A percentile compares a stretch with the other conserved stretches of the same genome.
These are phyloP conservation scores for Pseudochromis fuscus DNA, from an alignment of 2,797 vertebrate species.

Conservation along the genomic window DNA sequence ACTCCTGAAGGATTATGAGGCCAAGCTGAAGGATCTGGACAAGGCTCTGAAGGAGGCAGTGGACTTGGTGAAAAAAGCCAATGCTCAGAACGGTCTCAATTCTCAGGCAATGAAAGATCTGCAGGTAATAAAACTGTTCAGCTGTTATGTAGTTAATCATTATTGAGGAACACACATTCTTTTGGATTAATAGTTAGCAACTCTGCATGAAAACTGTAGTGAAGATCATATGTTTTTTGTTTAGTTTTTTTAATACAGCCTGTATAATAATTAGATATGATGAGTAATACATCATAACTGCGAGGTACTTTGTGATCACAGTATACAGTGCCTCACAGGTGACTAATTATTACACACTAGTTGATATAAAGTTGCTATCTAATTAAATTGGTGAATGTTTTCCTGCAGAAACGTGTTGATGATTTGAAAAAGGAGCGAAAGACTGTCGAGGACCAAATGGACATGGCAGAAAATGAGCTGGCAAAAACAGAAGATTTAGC, in stretches of 20 bases:
- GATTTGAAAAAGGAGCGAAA: slow-evolving; percentile 84
- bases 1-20: slow-evolving; percentile 86
- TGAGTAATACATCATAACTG: no score
- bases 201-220: background rate
- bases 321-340: background rate
- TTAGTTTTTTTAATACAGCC: no score
- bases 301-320: background rate
- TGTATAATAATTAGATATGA: no score
- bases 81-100: slow-evolving; percentile 88
- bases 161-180: background rate
- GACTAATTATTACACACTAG: background rate
- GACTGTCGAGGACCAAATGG: slow-evolving; percentile 81
- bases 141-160: background rate
- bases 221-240: background rate
- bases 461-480: slow-evolving; percentile 84
- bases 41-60: slow-evolving; percentile 85
- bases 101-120: slow-evolving; percentile 82
- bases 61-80: slow-evolving; percentile 85
- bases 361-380: background rate
- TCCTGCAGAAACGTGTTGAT: slow-evolving; percentile 84
- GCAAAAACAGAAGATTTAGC: slow-evolving; percentile 82
- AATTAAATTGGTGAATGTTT: slow-evolving; percentile 5
- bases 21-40: slow-evolving; percentile 89
- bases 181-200: slow-evolving; percentile 10
- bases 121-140: slow-evolving; percentile 86